Evolutionary conservation across 2,797 vertebrate genomes (phyloP).

Genomic region (Catamblyrhynchus diadema): DNA sequence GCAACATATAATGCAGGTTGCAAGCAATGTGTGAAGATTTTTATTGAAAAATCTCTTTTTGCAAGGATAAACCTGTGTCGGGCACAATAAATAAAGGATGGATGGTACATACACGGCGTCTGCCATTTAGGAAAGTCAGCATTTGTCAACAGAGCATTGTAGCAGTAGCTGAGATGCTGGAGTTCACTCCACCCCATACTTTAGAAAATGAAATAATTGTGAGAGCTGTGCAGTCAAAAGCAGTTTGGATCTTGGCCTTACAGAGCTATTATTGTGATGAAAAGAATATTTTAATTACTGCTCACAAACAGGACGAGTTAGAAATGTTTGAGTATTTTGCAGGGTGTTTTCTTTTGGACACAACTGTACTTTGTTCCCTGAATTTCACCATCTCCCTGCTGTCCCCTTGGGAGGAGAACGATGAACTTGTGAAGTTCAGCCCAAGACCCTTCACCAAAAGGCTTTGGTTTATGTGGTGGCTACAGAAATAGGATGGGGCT

Average conservation of each 20-base stretch:
- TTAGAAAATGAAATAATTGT: conserved; percentile 31
- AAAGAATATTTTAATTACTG: conserved; percentile 25
- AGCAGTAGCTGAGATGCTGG: background rate
- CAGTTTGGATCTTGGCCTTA: conserved; percentile 28
- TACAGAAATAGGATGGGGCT: background rate
- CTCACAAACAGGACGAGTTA: background rate
- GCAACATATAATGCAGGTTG: background rate
- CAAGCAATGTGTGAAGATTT: background rate
- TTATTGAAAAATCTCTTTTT: conserved; percentile 34
- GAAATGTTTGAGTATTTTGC: background rate
- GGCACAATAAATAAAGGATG: conserved; percentile 33
- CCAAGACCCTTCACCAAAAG: background rate
- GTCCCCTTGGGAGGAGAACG: background rate
- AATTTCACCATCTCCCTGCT: background rate
- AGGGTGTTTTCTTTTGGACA: background rate
- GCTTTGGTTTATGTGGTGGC: background rate
- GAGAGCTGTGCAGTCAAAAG: background rate
- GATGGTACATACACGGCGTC: background rate
- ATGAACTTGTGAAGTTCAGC: background rate
- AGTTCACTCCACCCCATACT: conserved; percentile 16
- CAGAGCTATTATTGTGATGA: background rate
- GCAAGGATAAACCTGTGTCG: conserved; percentile 26
- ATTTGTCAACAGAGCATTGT: background rate
- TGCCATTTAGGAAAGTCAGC: background rate
- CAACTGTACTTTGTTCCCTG: background rate